Evolutionary conservation across 2,113 vertebrate genomes (phyloP).

Genomic region (Chloropsis cyanopogon): DNA sequence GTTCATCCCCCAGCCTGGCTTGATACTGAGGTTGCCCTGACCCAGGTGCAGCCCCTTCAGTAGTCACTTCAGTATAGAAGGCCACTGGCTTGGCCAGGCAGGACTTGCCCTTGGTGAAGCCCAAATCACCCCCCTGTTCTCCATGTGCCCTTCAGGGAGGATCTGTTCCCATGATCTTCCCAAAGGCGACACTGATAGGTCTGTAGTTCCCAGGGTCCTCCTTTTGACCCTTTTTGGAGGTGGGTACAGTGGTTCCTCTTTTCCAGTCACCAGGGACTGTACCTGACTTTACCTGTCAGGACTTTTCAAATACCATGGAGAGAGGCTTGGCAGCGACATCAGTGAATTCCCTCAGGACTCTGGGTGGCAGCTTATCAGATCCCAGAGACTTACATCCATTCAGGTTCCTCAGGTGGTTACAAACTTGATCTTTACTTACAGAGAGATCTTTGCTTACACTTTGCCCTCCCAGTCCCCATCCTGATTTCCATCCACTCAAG

Average conservation of each 20-base stretch:
- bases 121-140: background rate
- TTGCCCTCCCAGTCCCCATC: no score
- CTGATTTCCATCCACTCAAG: background rate
- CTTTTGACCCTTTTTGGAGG: background rate
- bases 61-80: background rate
- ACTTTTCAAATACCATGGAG: background rate
- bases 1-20: background rate
- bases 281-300: background rate
- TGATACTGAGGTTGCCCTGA: background rate
- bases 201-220: background rate
- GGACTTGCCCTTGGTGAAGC: background rate
- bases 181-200: background rate
- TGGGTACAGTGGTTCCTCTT: background rate
- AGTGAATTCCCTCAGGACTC: background rate
- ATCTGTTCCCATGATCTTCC: background rate
- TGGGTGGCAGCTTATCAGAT: background rate
- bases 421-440: background rate
- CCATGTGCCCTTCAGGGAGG: background rate
- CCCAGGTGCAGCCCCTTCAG: background rate
- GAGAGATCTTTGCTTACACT: background rate
- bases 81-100: background rate
- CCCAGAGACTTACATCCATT: background rate
- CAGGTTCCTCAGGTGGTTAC: background rate
- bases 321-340: background rate
- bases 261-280: background rate